A percentile compares a stretch with the other conserved stretches of the same genome.
Evolutionary conservation across 2,797 vertebrate genomes (phyloP).

Genomic region (Artibeus jamaicensis): DNA sequence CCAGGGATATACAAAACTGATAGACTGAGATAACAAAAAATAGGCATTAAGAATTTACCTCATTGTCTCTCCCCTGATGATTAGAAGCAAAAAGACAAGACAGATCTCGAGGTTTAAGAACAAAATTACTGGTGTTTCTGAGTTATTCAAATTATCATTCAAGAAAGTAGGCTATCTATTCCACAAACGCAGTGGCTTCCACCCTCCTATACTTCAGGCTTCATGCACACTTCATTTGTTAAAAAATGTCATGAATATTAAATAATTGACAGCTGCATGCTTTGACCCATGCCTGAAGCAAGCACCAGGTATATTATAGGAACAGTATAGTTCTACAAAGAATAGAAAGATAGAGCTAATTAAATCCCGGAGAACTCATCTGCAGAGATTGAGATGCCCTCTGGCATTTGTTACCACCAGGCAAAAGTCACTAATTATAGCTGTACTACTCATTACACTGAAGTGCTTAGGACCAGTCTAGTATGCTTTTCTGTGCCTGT

Average conservation of each 20-base stretch:
- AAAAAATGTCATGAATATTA: constrained; percentile 76
- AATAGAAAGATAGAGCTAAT: constrained; percentile 82
- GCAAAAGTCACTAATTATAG: constrained; percentile 83
- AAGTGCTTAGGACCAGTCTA: constrained; percentile 75
- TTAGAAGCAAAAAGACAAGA: not conserved
- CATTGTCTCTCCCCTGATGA: not conserved
- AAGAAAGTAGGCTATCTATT: constrained; percentile 74
- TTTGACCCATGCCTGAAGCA: constrained; percentile 81
- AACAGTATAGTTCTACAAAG: constrained; percentile 75
- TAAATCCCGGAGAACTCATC: constrained; percentile 81
- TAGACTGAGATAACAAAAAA: not conserved
- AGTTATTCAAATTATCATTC: constrained; percentile 77
- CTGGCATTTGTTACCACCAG: constrained; percentile 83
- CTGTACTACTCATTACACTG: constrained; percentile 71
- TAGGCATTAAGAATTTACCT: not conserved
- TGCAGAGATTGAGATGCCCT: constrained; percentile 78
- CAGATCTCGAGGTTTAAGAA: constrained; percentile 27
- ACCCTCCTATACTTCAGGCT: constrained; percentile 56
- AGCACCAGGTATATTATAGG: constrained; percentile 79
- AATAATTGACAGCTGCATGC: constrained; percentile 81
- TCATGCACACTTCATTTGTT: constrained; percentile 52
- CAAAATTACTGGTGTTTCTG: constrained; percentile 70
- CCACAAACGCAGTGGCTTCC: constrained; percentile 68
- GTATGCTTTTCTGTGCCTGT: constrained; percentile 70
- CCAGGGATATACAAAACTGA: not conserved